Percentiles rank a stretch among this genome's conserved stretches.
phyloP scores from a whole-genome alignment of 2,797 vertebrate genomes.

The Paratrypauchen microcephalus region DNA sequence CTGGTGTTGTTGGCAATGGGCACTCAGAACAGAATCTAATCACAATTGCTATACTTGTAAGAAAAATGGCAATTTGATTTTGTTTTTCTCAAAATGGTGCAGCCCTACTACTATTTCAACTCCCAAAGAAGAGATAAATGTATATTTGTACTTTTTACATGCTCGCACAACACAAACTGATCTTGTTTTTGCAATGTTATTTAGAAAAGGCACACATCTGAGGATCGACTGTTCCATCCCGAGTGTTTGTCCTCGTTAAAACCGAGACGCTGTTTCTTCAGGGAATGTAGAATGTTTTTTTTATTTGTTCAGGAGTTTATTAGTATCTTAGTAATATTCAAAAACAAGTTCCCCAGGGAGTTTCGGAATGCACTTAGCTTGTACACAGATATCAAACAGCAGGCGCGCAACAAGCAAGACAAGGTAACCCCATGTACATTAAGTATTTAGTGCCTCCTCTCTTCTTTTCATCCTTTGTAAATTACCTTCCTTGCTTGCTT shows the following conservation, averaged over 20 bases:
- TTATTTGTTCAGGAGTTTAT: conserved; percentile 79
- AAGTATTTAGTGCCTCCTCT: conserved; percentile 79
- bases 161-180: conserved; percentile 19
- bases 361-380: conserved; percentile 59
- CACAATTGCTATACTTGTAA: no score
- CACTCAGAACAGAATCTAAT: no score
- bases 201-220: conserved; percentile 36
- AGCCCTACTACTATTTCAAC: not conserved
- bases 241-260: conserved; percentile 57
- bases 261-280: conserved; percentile 40
- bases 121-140: conserved; percentile 41
- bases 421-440: conserved; percentile 77
- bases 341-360: conserved; percentile 59
- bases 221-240: conserved; percentile 13
- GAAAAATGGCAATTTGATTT: no score
- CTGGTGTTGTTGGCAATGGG: no score
- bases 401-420: conserved; percentile 57
- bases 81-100: not conserved
- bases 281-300: conserved; percentile 66
- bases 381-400: conserved; percentile 72
- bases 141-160: conserved; percentile 24
- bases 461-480: conserved; percentile 67
- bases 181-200: conserved; percentile 27
- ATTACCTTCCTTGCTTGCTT: conserved; percentile 73
- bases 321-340: conserved; percentile 61